Conservation (phyloP, 2,113 vertebrate species). For the Macquaria australasica region DNA sequence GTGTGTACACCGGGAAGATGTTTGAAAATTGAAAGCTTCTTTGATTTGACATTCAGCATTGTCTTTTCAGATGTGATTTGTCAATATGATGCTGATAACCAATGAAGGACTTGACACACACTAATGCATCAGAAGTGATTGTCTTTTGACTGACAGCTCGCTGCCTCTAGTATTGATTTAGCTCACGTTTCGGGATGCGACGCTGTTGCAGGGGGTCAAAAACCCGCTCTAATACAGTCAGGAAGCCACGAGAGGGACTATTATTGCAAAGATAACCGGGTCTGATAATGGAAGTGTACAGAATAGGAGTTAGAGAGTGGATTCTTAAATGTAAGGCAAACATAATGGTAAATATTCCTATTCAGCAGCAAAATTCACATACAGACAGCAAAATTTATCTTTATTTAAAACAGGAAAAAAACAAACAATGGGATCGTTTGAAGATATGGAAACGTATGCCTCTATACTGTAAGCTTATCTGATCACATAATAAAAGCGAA, state of each 20-base stretch:
- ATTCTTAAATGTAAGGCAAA: conserved; percentile 35
- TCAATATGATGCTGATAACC: conserved; percentile 75
- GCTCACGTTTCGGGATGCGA: conserved; percentile 46
- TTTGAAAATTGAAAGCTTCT: conserved; percentile 46
- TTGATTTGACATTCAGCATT: conserved; percentile 68
- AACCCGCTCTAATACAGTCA: conserved; percentile 47
- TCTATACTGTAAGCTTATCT: conserved; percentile 21
- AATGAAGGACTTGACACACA: conserved; percentile 63
- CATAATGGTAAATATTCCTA: not conserved
- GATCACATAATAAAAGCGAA: conserved; percentile 33
- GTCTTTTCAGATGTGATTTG: conserved; percentile 71
- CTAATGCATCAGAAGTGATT: conserved; percentile 68
- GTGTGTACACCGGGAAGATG: not conserved
- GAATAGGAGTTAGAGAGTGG: not conserved
- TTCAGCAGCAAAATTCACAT: not conserved
- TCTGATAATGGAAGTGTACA: conserved; percentile 7
- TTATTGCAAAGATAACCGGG: conserved; percentile 23
- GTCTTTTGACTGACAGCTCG: conserved; percentile 71
- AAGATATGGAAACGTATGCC: conserved; percentile 29
- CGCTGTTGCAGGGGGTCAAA: conserved; percentile 31
- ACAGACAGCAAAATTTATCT: conserved; percentile 15
- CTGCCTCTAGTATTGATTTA: conserved; percentile 71
- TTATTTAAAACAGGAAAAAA: conserved; percentile 8
- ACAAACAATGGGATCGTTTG: conserved; percentile 1
- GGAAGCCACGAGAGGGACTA: conserved; percentile 29